Conservation (phyloP, 2,113 vertebrate genomes). For the Hystrix cristata region DNA sequence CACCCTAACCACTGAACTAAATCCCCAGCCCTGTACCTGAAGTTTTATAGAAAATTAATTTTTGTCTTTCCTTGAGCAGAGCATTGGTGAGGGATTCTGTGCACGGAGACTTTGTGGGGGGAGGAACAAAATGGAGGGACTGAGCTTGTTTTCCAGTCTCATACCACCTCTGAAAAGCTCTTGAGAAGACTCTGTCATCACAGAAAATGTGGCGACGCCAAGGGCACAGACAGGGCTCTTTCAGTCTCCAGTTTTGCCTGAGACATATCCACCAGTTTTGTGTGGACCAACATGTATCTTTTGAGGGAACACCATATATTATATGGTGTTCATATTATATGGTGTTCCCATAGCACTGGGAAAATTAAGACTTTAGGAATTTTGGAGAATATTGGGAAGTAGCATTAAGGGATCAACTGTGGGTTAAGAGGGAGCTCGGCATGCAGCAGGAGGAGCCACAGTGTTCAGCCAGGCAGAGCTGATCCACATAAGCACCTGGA, state of each 20-base stretch:
- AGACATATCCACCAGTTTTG: neutral
- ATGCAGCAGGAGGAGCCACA: neutral
- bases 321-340: no score
- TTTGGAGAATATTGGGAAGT: neutral
- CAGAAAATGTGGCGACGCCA: neutral
- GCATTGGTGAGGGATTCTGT: neutral
- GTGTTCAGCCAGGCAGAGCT: no score
- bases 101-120: neutral
- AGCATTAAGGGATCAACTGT: neutral
- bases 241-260: neutral
- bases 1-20: no score
- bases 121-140: neutral
- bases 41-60: neutral
- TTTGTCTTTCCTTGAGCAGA: neutral
- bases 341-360: neutral
- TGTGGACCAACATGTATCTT: neutral
- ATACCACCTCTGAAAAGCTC: neutral
- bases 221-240: accelerated
- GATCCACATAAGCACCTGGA: neutral
- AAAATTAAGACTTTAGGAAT: neutral
- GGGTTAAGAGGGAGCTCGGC: neutral
- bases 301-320: neutral
- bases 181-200: neutral
- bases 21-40: neutral
- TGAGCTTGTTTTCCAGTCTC: neutral